Evolutionary conservation across 2,113 vertebrate genomes (phyloP).

Genomic region (Muntiacus reevesi): DNA sequence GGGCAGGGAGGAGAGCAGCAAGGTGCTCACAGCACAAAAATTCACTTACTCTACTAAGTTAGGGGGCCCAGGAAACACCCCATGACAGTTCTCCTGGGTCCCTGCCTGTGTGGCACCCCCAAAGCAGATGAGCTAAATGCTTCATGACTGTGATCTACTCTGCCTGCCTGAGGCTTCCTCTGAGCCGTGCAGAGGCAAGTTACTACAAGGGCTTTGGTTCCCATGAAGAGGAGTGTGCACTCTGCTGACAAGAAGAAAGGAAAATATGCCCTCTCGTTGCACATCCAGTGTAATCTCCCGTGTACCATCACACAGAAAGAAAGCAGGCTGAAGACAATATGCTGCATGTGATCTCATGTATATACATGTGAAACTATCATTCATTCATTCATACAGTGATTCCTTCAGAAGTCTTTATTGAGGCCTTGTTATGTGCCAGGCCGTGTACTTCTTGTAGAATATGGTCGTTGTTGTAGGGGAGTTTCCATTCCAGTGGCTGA

Average conservation of each 20-base stretch:
- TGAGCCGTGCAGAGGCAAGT: neutral
- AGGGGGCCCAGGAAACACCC: neutral
- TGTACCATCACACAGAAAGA: neutral
- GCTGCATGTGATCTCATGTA: neutral
- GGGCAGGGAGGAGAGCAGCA: neutral
- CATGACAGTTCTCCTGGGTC: neutral
- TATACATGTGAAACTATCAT: neutral
- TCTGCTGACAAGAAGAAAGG: neutral
- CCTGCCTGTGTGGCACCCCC: neutral
- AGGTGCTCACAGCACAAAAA: neutral
- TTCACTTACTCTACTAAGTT: neutral
- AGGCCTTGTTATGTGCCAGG: neutral
- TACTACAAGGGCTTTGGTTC: neutral
- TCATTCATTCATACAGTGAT: neutral
- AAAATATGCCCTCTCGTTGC: neutral
- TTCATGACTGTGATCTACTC: neutral
- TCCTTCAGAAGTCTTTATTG: neutral
- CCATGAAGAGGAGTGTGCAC: neutral
- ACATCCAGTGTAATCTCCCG: neutral
- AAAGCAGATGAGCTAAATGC: slow-evolving; percentile 26
- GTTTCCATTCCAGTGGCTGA: neutral
- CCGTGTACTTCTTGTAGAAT: neutral
- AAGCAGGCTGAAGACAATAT: neutral
- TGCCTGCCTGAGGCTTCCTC: neutral
- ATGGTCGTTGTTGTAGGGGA: neutral